Base-by-base conservation (phyloP, 2,797 vertebrate species). In the Notolepis coatsorum region DNA sequence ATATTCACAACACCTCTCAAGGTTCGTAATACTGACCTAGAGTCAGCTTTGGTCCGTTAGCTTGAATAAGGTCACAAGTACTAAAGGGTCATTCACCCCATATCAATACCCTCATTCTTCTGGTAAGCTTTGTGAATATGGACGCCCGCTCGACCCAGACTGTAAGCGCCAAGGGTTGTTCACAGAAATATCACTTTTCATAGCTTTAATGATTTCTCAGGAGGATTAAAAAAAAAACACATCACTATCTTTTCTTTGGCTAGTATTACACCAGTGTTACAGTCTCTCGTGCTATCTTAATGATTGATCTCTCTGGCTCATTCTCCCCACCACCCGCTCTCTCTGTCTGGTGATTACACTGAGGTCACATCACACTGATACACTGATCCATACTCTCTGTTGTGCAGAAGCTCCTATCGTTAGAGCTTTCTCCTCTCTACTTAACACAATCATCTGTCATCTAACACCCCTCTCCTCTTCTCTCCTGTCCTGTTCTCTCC, bases 381-480 rank as follows among this genome's bases (percentile, higher is more conserved):
- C n/a, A 7, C 12, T 57, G 21, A 62, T 31, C 47, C 20, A 6
- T 13, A 18, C 28, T 35, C 37, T 5, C 35, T 42, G 38, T 70
- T 61, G 59, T 64, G 39, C 58, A 57, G 48, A 67, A 45, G 56
- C 21, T 17, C 30, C 27, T 33, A 31, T 23, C 23, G 45, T 62
- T 57, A 61, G 25, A 53, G 39, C 33, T 60, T n/a, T 53, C 39
- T 24, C 51, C n/a, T 71, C 39, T 57, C 49, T 65, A 33, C 48
- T 59, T 66, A 68, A 65, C 73, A 56, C 66, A 5, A 39, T 77
- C 56, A 51, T 71, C 63, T 69, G 61, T 82, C 76, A 75, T 69
- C 73, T 79, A 80, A 81, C 76, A 51, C 66, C 74, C 20, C 21
- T 24, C 21, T 21, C 10, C 9, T 23, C 43, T 5, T 21, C 10